Base-by-base conservation (phyloP, 64 coral and sea anemone genomes). In the Montipora cactus region DNA sequence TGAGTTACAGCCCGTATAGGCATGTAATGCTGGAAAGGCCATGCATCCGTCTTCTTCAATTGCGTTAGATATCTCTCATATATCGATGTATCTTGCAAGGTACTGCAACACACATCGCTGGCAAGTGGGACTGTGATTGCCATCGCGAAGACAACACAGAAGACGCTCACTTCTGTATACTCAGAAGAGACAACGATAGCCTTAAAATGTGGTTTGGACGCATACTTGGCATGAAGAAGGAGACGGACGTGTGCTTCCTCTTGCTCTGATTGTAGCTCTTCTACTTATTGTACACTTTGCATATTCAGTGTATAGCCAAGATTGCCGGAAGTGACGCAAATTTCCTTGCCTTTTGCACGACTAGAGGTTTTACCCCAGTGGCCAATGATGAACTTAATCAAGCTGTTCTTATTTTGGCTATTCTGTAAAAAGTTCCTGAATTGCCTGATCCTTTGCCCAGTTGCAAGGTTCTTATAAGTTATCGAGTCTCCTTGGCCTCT, bases 1-100 rank as follows among this genome's bases (percentile, higher is more conserved):
- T 50, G 14, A 79, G 20, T 90, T 76, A 90, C 88, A 90, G 10
- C 75, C 76, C 8, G 88, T 90, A 62, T 79, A 91, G 45, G 89
- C 44, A 28, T 82, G 89, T 9, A 81, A 45, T n/a, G 46, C 89
- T 48, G 75, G 64, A 15, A 91, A 58, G 9, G 18, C 77, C 44
- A 73, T 73, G 67, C 28, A 91, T 11, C 49, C 77, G 16, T 79
- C 44, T 8, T 49, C 12, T 18, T 14, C 77, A 49, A 79, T 5
- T 47, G 9, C 86, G 75, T 47, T 18, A 75, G 74, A 49, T 59
- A 79, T 89, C 74, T 89, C 78, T 25, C 15, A 58, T 21, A 78
- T 90, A 53, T 90, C 88, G 59, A 79, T 47, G 28, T 89, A 89
- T 15, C 73, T 74, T 15, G 74, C 69, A 15, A 52, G 48, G 20